These are phyloP conservation scores for Drosophila santomea DNA, from an alignment of 1,140 invertebrate genomes.

Conservation along the genomic window DNA sequence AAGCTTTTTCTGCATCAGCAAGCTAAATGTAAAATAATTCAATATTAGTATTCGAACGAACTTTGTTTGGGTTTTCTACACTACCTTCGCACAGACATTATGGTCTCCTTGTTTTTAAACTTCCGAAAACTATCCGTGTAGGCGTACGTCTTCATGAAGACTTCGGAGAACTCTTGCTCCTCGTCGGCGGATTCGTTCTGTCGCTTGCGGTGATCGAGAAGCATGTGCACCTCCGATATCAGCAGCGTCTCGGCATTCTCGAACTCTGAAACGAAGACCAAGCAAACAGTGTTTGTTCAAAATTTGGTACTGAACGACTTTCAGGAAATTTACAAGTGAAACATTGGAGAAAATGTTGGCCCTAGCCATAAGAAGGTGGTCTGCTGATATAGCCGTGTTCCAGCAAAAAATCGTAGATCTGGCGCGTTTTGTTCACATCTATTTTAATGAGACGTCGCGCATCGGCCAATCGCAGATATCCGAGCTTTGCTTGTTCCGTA, in stretches of 20 bases:
- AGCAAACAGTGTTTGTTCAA: not conserved
- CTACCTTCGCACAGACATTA: constrained; percentile 95
- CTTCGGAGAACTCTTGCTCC: constrained; percentile 98
- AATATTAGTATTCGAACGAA: not conserved
- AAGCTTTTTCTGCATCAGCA: constrained; percentile 97
- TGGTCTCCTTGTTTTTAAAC: constrained; percentile 99
- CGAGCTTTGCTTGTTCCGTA: constrained; percentile 90
- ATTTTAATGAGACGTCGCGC: constrained; percentile 94
- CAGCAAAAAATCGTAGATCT: constrained; percentile 93
- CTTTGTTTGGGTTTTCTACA: constrained; percentile 56
- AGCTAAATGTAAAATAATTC: constrained; percentile 86
- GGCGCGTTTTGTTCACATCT: constrained; percentile 97
- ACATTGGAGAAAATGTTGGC: constrained; percentile 13
- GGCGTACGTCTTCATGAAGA: constrained; percentile 98
- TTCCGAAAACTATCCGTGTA: constrained; percentile 98
- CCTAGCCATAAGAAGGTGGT: constrained; percentile 64
- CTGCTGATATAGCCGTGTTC: constrained; percentile 89
- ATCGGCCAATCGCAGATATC: constrained; percentile 90
- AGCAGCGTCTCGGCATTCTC: constrained; percentile 99
- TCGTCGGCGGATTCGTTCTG: constrained; percentile 99
- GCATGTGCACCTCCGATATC: constrained; percentile 99
- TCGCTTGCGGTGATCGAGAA: constrained; percentile 98
- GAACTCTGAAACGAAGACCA: constrained; percentile 91
- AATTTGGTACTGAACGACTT: not conserved
- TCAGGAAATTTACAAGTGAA: constrained; percentile 71